Percentiles rank a stretch among this genome's conserved stretches.
Conservation (phyloP, 2,888 invertebrate species). For the Orthonevra nobilis region DNA sequence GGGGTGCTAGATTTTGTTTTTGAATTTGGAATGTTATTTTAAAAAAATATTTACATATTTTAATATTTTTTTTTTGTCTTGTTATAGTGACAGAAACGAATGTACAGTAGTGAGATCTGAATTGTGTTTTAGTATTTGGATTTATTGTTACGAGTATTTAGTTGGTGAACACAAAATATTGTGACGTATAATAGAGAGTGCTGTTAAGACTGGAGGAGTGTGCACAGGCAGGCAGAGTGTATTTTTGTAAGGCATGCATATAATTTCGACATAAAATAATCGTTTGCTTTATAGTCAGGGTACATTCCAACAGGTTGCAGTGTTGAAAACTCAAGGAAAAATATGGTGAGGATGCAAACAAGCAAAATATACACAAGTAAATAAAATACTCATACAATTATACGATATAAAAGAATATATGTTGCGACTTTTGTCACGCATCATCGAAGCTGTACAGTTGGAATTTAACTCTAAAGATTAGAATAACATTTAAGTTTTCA, state of each 20-base stretch:
- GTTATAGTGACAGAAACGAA: slow-evolving; percentile 40
- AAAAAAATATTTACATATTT: slow-evolving; percentile 45
- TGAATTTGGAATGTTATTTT: slow-evolving; percentile 64
- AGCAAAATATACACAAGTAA: no score
- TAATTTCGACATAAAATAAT: slow-evolving; percentile 45
- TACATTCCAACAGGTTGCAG: slow-evolving; percentile 34
- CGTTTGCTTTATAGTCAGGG: slow-evolving; percentile 21
- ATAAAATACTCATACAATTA: neutral
- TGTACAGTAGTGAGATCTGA: slow-evolving; percentile 30
- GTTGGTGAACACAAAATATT: slow-evolving; percentile 18
- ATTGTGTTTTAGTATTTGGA: slow-evolving; percentile 35
- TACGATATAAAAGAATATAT: no score
- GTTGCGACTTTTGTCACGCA: no score
- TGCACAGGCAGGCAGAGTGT: slow-evolving; percentile 45
- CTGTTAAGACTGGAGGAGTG: slow-evolving; percentile 1
- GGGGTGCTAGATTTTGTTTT: slow-evolving; percentile 87
- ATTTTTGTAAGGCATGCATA: slow-evolving; percentile 29
- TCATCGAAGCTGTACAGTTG: no score
- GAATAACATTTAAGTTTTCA: no score
- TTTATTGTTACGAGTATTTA: slow-evolving; percentile 39
- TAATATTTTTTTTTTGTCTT: slow-evolving; percentile 61
- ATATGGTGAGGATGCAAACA: slow-evolving; percentile 9
- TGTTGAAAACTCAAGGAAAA: slow-evolving; percentile 6
- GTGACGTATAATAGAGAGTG: slow-evolving; percentile 25
- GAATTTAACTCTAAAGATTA: no score